A percentile compares a stretch with the other conserved stretches of the same genome.
Evolutionary conservation across 2,797 vertebrate species (phyloP).

Genomic region (Morus bassanus): DNA sequence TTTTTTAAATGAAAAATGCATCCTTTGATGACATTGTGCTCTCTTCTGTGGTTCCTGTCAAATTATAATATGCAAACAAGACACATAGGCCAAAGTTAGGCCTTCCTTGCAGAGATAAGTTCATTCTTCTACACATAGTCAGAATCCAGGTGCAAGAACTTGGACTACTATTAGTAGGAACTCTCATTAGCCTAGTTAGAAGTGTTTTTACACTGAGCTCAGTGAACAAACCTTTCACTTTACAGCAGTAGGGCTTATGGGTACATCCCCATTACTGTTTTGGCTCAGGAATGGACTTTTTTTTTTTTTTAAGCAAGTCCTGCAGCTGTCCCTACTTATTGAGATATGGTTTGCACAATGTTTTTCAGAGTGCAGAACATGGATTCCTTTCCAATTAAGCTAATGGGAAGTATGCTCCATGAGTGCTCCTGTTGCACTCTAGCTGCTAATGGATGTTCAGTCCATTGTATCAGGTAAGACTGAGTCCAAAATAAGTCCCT

Average conservation of each 20-base stretch:
- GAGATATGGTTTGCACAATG: not conserved
- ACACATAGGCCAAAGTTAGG: accelerated
- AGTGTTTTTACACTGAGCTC: not conserved
- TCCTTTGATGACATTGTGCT: not conserved
- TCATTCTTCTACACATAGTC: not conserved
- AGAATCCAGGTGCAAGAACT: not conserved
- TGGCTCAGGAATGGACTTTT: not conserved
- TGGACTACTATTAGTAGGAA: not conserved
- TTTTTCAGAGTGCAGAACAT: not conserved
- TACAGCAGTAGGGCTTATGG: not conserved
- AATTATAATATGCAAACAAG: not conserved
- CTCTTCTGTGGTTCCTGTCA: not conserved
- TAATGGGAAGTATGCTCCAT: not conserved
- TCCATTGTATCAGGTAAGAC: not conserved
- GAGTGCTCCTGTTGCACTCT: not conserved
- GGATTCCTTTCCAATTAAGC: not conserved
- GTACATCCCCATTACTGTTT: not conserved
- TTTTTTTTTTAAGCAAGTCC: not conserved
- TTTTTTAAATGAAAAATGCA: not conserved
- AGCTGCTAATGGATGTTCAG: not conserved
- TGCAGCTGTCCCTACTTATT: not conserved
- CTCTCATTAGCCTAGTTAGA: not conserved
- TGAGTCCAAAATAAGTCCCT: not conserved
- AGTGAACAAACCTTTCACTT: not conserved
- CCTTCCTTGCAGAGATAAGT: not conserved